phyloP scores from a whole-genome alignment of 2,888 invertebrate genomes.

The Caenorhabditis sp. region DNA sequence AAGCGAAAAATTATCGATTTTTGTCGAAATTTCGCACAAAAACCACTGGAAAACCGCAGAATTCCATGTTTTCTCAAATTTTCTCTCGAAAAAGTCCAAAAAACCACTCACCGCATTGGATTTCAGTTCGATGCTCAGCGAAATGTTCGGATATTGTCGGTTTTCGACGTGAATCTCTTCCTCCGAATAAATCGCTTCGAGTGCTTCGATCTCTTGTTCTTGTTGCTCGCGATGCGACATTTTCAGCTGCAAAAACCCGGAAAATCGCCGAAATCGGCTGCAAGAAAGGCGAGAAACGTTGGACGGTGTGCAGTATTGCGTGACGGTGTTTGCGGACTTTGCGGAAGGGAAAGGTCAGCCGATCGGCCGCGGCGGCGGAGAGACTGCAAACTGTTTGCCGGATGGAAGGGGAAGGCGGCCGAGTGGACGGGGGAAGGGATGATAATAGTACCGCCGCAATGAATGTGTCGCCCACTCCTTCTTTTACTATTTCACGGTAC shows the following conservation, averaged over 20 bases:
- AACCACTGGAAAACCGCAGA: no score
- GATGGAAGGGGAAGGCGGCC: background rate
- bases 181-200: constrained; percentile 71
- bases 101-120: constrained; percentile 60
- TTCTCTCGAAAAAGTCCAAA: constrained; percentile 4
- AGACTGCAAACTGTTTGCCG: constrained; percentile 19
- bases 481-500: constrained; percentile 17
- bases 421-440: background rate
- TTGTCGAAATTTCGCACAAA: no score
- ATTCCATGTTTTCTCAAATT: no score
- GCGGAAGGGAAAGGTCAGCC: background rate
- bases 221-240: constrained; percentile 70
- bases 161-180: constrained; percentile 63
- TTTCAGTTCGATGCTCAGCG: constrained; percentile 64
- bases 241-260: background rate
- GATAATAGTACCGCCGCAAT: no score
- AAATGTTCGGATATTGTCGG: constrained; percentile 66
- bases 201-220: constrained; percentile 71
- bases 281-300: constrained; percentile 8
- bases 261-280: constrained; percentile 11
- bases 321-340: constrained; percentile 47
- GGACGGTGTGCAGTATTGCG: constrained; percentile 16
- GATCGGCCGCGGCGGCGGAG: background rate
- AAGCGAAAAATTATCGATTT: no score
- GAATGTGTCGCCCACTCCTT: constrained; percentile 2